Evolutionary conservation across 1,140 invertebrate genomes (phyloP).

Genomic region (Chlorops oryzae): DNA sequence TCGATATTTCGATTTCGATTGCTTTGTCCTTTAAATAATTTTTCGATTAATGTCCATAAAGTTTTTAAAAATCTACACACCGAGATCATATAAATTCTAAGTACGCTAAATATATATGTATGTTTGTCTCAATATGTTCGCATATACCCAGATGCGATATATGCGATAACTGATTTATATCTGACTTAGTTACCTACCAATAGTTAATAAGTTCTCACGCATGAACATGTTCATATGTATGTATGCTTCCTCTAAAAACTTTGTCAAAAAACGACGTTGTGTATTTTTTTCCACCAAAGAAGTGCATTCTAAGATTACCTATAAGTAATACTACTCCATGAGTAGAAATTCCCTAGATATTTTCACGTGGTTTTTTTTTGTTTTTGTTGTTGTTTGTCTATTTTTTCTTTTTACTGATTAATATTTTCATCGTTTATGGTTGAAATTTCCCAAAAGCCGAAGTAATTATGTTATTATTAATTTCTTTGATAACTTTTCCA

Average conservation of each 20-base stretch:
- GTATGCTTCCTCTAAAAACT: neutral
- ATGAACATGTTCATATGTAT: neutral
- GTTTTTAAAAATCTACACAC: conserved; percentile 12
- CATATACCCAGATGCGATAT: too few species aligned
- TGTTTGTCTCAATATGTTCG: neutral
- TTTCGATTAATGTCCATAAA: too few species aligned
- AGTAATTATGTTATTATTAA: too few species aligned
- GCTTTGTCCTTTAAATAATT: too few species aligned
- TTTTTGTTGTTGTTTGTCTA: neutral
- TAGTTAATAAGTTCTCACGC: neutral
- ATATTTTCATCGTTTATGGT: too few species aligned
- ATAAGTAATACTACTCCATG: conserved; percentile 16
- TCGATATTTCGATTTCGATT: too few species aligned
- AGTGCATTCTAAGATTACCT: too few species aligned
- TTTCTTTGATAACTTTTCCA: too few species aligned
- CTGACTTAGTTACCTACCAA: neutral
- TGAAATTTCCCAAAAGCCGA: too few species aligned
- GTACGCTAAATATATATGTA: neutral
- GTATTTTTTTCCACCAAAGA: conserved; percentile 2
- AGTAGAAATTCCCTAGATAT: conserved; percentile 14
- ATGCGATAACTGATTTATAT: neutral
- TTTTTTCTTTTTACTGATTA: neutral
- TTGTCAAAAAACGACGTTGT: neutral
- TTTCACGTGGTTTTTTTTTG: conserved; percentile 7
- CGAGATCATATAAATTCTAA: conserved; percentile 6